phyloP scores from a whole-genome alignment of 2,113 vertebrate genomes.

The Leucopsar rothschildi region DNA sequence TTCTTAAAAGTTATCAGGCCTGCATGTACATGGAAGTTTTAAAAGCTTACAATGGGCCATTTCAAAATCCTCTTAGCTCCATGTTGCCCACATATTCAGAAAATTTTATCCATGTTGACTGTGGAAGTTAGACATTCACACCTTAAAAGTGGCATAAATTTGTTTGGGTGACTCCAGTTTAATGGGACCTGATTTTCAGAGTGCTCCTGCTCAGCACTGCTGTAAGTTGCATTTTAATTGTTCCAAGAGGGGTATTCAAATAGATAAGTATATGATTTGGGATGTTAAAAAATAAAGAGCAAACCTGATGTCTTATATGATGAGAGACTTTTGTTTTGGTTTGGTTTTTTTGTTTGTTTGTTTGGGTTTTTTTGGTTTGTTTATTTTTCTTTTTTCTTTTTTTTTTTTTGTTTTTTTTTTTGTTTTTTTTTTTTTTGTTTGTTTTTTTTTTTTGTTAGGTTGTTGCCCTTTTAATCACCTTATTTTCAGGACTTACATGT shows the following conservation, averaged over 20 bases:
- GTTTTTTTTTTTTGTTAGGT: not conserved
- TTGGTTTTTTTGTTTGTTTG: not conserved
- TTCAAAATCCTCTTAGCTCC: not conserved
- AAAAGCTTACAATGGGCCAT: not conserved
- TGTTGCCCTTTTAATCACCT: constrained; percentile 31
- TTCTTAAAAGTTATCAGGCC: not conserved
- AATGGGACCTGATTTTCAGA: not conserved
- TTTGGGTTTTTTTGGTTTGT: not conserved
- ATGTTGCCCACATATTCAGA: not conserved
- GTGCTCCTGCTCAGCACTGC: not conserved
- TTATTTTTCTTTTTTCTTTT: no score
- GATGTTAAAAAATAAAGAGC: not conserved
- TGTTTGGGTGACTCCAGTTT: not conserved
- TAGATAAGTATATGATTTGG: not conserved
- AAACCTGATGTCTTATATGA: not conserved
- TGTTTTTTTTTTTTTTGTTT: not conserved
- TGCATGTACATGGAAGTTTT: not conserved
- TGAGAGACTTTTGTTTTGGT: not conserved
- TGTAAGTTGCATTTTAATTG: not conserved
- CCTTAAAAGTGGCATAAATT: not conserved
- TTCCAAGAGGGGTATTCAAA: not conserved
- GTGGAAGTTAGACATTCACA: not conserved
- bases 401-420: not conserved
- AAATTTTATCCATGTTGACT: not conserved
- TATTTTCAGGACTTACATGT: constrained; percentile 24